Evolutionary conservation across 2,113 vertebrate genomes (phyloP).

Genomic region (Cavia porcellus): DNA sequence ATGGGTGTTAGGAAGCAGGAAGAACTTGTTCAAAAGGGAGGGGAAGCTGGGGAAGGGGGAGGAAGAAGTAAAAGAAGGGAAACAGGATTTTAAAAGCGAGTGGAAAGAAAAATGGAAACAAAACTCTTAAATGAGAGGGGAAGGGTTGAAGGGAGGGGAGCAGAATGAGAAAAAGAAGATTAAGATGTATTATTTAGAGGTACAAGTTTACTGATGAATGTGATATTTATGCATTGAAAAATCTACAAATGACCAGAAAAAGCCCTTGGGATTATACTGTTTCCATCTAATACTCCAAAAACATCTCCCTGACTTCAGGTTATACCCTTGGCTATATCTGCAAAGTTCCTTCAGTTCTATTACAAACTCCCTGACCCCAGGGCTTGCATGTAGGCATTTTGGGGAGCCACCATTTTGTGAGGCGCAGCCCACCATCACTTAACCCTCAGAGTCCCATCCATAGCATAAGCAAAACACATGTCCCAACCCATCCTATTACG

Average conservation of each 20-base stretch:
- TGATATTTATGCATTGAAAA: background rate
- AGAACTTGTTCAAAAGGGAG: background rate
- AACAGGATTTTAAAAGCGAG: background rate
- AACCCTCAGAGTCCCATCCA: background rate
- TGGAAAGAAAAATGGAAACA: background rate
- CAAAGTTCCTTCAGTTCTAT: background rate
- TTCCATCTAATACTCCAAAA: background rate
- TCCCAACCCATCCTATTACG: background rate
- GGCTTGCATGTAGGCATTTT: background rate
- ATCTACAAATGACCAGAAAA: background rate
- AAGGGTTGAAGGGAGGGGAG: background rate
- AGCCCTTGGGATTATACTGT: background rate
- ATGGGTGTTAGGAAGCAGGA: background rate
- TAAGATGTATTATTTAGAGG: background rate
- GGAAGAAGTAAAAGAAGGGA: background rate
- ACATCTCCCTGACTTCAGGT: background rate
- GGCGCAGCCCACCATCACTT: background rate
- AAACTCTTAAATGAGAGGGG: background rate
- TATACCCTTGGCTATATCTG: background rate
- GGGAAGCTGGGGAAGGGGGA: background rate
- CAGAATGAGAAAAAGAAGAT: background rate
- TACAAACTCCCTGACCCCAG: background rate
- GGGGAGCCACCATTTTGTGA: background rate
- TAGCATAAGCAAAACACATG: background rate
- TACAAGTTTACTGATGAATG: background rate